Base-by-base conservation (phyloP, 2,113 vertebrate species). In the Carollia perspicillata region DNA sequence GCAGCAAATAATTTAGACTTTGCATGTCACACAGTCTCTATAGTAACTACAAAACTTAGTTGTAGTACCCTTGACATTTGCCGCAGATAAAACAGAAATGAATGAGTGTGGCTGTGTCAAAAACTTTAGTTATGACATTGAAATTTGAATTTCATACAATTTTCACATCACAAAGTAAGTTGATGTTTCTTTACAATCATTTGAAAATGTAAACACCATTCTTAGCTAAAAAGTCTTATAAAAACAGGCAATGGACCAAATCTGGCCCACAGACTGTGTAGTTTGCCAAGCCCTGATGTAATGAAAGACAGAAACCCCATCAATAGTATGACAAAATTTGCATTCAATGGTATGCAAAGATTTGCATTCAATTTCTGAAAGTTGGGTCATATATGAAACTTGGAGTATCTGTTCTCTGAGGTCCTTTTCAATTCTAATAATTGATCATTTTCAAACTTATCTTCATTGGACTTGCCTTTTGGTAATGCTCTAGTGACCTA, bases 101-200 rank as follows among this genome's bases (percentile, higher is more conserved):
- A 89, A 72, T 47, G 14, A 85, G 30, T n/a, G 4, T 79, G 35
- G 9, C 13, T 37, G 14, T 44, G 23, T 44, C 85, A 93, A 75
- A 72, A 75, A 84, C 69, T 91, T 80, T 72, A 89, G 9, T n/a
- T 47, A 78, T 18, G 6, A 89, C 8, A 83, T 13, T 51, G 30
- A 84, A 88, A 83, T 84, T 40, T 84, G 51, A 94, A 94, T 66
- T 89, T 66, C 65, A 74, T 69, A 20, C 40, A 53, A 53, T 94
- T 71, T 74, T 35, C 30, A 84, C 17, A 47, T 68, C 49, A 84
- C 37, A 18, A 81, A 94, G 20, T 93, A 84, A 78, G 55, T 14
- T 51, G 30, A 30, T 47, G 74, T 77, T 75, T 77, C 74, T 51
- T n/a, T 77, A 55, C 20, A 87, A 95, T 40, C 9, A 55, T 72